Conservation (phyloP, 1,140 invertebrate genomes). For the Subanguina moxae region DNA sequence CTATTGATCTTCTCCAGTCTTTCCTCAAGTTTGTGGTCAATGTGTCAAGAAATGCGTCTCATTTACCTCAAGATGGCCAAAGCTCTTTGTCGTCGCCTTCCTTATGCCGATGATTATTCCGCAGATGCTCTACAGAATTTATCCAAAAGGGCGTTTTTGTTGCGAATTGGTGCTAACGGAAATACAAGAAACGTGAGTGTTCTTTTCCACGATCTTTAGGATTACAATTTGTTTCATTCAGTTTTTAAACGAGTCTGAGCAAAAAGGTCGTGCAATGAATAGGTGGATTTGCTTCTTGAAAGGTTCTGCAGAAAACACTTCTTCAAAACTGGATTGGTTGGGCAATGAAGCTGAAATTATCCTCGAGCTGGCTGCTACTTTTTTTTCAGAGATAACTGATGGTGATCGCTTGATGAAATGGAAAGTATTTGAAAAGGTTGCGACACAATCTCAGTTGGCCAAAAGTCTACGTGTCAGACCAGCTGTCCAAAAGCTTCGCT, state of each 20-base stretch:
- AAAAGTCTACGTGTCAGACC: neutral
- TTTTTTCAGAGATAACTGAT: neutral
- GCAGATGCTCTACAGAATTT: neutral
- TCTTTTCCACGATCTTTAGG: no score
- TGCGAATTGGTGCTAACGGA: neutral
- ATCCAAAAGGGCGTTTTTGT: neutral
- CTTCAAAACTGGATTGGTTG: neutral
- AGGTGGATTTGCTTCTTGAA: neutral
- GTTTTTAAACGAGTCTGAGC: neutral
- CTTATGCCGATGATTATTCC: neutral
- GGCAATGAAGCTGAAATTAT: conserved; percentile 1
- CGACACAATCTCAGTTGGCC: neutral
- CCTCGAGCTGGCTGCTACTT: neutral
- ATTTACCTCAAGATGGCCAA: neutral
- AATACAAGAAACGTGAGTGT: neutral
- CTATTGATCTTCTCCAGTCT: neutral
- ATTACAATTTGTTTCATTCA: no score
- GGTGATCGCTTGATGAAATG: neutral
- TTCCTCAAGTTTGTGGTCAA: neutral
- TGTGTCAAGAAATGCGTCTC: neutral
- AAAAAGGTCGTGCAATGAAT: neutral
- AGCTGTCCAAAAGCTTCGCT: neutral
- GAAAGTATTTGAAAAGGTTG: neutral
- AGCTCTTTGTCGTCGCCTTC: neutral
- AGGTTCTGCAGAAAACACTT: neutral